These are phyloP conservation scores for Neoascia interrupta DNA, from an alignment of 2,888 invertebrate genomes.

Conservation along the genomic window DNA sequence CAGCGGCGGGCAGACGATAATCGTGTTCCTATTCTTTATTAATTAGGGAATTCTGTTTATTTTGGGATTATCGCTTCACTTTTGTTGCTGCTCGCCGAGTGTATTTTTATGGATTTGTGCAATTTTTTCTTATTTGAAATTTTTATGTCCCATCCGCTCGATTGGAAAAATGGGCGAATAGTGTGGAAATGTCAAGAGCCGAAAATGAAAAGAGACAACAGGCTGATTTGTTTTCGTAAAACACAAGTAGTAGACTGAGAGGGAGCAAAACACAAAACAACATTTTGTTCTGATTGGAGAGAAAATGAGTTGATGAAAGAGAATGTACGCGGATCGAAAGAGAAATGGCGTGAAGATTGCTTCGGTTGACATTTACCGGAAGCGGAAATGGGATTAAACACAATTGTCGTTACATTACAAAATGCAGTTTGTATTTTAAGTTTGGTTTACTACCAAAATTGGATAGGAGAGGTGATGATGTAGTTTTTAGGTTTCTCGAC, in stretches of 20 bases:
- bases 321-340: too few species aligned
- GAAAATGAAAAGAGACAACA: conserved; percentile 45
- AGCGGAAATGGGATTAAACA: not conserved
- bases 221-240: conserved; percentile 52
- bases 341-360: conserved; percentile 33
- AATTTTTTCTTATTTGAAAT: conserved; percentile 35
- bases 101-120: conserved; percentile 39
- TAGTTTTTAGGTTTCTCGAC: too few species aligned
- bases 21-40: not conserved
- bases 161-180: conserved; percentile 62
- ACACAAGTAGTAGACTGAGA: conserved; percentile 28
- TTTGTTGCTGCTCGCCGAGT: not conserved
- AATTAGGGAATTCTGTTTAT: not conserved
- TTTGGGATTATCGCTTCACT: not conserved
- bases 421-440: too few species aligned
- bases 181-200: conserved; percentile 55
- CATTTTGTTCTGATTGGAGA: conserved; percentile 14
- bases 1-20: conserved; percentile 2
- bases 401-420: not conserved
- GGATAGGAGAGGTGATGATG: too few species aligned
- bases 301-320: too few species aligned
- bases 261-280: conserved; percentile 54
- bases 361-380: not conserved
- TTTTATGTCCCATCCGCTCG: conserved; percentile 28
- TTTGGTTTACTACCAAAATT: too few species aligned